Evolutionary conservation across 2,113 vertebrate genomes (phyloP), one percentile per base, ranked within the genome.

Genomic region (Siniperca chuatsi): DNA sequence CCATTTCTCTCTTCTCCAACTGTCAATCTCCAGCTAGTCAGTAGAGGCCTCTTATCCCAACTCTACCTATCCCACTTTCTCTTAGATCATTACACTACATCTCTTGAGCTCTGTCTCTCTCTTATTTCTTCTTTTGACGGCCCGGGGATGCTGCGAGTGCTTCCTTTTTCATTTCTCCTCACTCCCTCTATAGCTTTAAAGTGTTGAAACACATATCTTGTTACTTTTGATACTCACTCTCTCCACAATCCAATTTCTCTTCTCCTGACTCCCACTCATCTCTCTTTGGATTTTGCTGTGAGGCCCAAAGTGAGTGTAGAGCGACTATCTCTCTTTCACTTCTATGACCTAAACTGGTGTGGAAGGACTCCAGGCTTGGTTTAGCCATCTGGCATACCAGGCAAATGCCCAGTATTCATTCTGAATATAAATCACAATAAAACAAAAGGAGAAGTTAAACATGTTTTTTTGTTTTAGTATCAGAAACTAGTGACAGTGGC

Each of bases 161-260:
- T 79, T 77, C 55, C 67, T 85, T 60, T 85, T 50, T 72, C 60
- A 61, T 88, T 87, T 87, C 78, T 76, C 33, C 37, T 69, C 54
- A 52, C 60, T 70, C 48, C 46, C 54, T 78, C 71, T 66, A 55
- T 60, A 84, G 80, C 77, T 76, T 83, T 84, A 74, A 79, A 89
- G 67, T 76, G 76, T 42, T 90, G 78, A 89, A 83, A 79, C 87
- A 73, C 52, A 88, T 79, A 77, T 83, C 73, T 68, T 87, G 83
- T 88, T 68, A 62, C 82, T 61, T 84, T 79, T 75, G 58, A 88
- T 82, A 81, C 71, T 76, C 75, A 48, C 42, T 50, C 37, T 78
- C 75, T 87, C 57, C 81, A 81, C 69, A 75, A 85, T 89, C 58
- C 73, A 90, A 79, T 88, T 90, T 87, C 46, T 81, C 66, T 48